Percentiles rank a stretch among this genome's conserved stretches.
phyloP scores from a whole-genome alignment of 2,888 invertebrate species.

The Pachycephus smyrnensis region DNA sequence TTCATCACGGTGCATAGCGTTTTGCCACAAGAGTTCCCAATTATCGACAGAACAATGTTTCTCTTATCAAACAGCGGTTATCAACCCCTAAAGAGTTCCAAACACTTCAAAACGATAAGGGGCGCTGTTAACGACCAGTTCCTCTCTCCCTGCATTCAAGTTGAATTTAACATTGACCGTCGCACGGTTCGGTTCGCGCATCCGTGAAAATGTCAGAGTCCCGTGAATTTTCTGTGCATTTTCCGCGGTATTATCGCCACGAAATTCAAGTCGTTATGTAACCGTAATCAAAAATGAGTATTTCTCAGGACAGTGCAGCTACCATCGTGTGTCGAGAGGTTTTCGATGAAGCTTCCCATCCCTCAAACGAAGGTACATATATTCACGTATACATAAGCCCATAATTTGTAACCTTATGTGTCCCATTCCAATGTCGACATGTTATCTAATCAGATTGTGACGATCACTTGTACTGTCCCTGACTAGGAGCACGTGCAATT shows the following conservation, averaged over 20 bases:
- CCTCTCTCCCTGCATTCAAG: constrained; percentile 50
- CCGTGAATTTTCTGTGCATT: constrained; percentile 12
- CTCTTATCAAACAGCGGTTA: neutral
- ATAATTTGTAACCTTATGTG: neutral
- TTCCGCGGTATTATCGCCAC: constrained; percentile 22
- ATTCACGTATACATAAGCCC: neutral
- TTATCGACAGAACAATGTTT: neutral
- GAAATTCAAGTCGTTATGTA: constrained; percentile 27
- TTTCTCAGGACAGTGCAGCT: constrained; percentile 66
- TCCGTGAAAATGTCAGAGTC: constrained; percentile 42
- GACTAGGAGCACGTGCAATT: neutral
- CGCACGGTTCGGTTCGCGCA: constrained; percentile 47
- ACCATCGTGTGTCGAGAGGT: constrained; percentile 84
- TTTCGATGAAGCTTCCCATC: constrained; percentile 86
- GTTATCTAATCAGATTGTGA: neutral
- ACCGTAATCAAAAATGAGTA: constrained; percentile 52
- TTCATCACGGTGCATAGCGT: neutral
- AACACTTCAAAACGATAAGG: neutral
- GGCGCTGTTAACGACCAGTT: constrained; percentile 8
- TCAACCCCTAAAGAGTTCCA: neutral
- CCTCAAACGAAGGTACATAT: constrained; percentile 82
- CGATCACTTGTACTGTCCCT: neutral
- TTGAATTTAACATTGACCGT: constrained; percentile 62
- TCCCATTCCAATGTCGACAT: neutral
- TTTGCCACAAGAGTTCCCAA: neutral